Percentiles rank a stretch among this genome's conserved stretches.
phyloP scores from a whole-genome alignment of 2,797 vertebrate genomes.

The Perodicticus potto region DNA sequence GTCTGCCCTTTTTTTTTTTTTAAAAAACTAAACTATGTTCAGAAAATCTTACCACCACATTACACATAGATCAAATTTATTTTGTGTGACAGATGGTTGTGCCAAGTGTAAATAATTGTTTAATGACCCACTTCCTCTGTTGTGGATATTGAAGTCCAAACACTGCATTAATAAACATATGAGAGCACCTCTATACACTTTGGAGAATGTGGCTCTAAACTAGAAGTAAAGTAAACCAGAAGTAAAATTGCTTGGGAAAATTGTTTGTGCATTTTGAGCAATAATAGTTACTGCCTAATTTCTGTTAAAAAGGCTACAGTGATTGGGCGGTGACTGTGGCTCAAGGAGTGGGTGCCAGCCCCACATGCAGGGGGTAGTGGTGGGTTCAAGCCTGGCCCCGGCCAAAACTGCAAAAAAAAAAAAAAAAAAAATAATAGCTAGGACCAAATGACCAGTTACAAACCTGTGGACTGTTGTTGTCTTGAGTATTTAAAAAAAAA shows the following conservation, averaged over 20 bases:
- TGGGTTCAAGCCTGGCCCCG: too few relatives aligned
- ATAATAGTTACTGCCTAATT: not conserved
- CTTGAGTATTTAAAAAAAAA: too few relatives aligned
- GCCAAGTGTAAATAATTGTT: not conserved
- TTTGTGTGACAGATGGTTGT: not conserved
- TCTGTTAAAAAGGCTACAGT: not conserved
- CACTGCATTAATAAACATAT: not conserved
- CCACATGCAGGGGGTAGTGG: too few relatives aligned
- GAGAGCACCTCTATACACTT: not conserved
- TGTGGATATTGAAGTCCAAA: not conserved
- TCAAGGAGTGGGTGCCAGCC: too few relatives aligned
- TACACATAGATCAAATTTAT: not conserved
- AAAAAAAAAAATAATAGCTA: too few relatives aligned
- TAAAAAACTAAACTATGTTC: not conserved
- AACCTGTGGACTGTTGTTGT: too few relatives aligned
- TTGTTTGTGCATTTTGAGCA: not conserved
- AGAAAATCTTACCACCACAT: not conserved
- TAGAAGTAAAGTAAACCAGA: not conserved
- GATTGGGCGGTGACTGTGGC: too few relatives aligned
- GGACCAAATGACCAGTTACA: too few relatives aligned
- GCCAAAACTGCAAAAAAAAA: too few relatives aligned
- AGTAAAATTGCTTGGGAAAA: not conserved
- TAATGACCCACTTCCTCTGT: not conserved
- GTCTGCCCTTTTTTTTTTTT: not conserved
- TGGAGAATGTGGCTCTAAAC: not conserved